phyloP scores from a whole-genome alignment of 2,113 vertebrate species.

The Ageneiosus marmoratus region DNA sequence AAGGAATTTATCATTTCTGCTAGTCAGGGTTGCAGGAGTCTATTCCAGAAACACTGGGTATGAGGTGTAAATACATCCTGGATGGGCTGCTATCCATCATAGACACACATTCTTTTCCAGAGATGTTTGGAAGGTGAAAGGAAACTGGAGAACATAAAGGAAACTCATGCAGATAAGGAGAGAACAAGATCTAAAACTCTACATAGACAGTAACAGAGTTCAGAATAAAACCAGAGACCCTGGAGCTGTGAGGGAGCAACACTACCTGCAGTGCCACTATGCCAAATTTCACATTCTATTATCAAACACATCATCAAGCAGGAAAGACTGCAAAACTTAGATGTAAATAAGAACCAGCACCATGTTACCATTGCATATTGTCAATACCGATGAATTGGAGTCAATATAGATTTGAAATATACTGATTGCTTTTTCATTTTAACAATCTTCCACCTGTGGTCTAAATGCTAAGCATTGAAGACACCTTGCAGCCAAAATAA shows the following conservation, averaged over 20 bases:
- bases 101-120: background rate
- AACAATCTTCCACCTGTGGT: background rate
- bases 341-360: background rate
- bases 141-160: background rate
- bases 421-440: background rate
- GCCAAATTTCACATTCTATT: background rate
- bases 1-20: background rate
- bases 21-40: background rate
- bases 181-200: background rate
- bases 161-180: background rate
- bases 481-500: background rate
- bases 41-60: background rate
- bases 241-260: background rate
- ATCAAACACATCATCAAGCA: background rate
- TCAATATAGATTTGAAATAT: background rate
- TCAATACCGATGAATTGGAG: background rate
- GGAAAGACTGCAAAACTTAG: background rate
- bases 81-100: background rate
- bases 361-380: background rate
- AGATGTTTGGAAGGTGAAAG: background rate
- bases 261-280: background rate
- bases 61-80: background rate
- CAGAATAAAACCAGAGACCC: background rate
- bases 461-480: background rate
- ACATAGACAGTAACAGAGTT: background rate